These are phyloP conservation scores for Dasyprocta punctata DNA, from an alignment of 2,113 vertebrate species.

Conservation along the genomic window DNA sequence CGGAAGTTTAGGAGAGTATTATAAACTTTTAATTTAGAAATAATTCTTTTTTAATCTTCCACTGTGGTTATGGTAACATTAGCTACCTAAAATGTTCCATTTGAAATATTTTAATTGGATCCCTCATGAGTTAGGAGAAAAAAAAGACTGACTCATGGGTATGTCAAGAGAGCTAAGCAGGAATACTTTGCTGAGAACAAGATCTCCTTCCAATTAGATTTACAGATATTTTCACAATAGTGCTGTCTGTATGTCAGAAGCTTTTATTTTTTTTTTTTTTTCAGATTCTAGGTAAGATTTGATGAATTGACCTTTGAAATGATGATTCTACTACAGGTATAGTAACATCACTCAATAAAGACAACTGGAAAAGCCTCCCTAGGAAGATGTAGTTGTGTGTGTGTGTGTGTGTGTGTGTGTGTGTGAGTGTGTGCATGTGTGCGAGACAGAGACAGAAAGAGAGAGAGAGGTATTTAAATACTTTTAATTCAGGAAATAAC, in stretches of 20 bases:
- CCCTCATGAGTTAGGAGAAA: neutral
- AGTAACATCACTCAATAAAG: neutral
- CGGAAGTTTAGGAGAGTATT: neutral
- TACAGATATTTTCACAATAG: neutral
- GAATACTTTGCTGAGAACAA: neutral
- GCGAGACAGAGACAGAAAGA: neutral
- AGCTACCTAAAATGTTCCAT: neutral
- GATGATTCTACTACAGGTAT: neutral
- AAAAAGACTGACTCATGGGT: neutral
- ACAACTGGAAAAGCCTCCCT: neutral
- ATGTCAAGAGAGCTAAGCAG: neutral
- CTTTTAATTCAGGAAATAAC: neutral
- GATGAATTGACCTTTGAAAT: neutral
- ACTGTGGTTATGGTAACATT: neutral
- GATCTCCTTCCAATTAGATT: neutral
- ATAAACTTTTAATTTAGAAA: neutral
- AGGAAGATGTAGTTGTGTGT: neutral
- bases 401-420: neutral
- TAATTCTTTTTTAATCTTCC: neutral
- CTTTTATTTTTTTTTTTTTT: neutral
- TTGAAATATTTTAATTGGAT: constrained; percentile 24
- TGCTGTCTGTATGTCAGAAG: neutral
- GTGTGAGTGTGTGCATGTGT: no score
- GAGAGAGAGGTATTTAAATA: neutral
- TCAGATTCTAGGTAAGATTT: neutral